Base-by-base conservation (phyloP, 2,888 invertebrate genomes). In the Drosophila incognita region DNA sequence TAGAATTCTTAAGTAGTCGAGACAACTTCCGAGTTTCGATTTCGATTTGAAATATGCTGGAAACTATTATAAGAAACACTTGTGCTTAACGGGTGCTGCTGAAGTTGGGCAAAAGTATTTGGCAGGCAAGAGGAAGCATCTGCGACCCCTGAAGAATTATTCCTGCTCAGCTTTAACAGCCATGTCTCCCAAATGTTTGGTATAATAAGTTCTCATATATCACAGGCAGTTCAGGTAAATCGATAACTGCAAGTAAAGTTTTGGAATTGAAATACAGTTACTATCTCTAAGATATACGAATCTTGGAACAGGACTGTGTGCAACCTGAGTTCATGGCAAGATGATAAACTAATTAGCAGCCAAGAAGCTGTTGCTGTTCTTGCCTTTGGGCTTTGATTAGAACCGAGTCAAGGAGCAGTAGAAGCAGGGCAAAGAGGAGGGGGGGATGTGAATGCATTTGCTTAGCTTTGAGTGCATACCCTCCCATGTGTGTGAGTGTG, bases 261-360 rank as follows among this genome's bases (percentile, higher is more conserved):
- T n/a, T n/a, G 4, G n/a, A n/a, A 40, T n/a, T 10, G 2, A 0
- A 40, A 13, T n/a, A 5, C 0, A 11, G 10, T 42, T 42, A 52
- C 21, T 15, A 21, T 21, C 15, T 33, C 52, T 4, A 5, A n/a
- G 8, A 1, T 8, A 2, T 0, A 8, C 5, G n/a, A 40, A 57
- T 15, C 57, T 42, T 40, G 57, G 21, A 57, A 57, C 29, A 7
- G 21, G 13, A 1, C 4, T 21, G 8, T 40, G n/a, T 65, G 56
- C 46, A 69, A 71, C 62, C 71, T 52, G 56, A 56, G 69, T 27
- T 36, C 54, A 42, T 69, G 76, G 65, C 79, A 72, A 42, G 67
- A 69, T 69, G 62, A 15, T 69, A 70, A 80, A 71, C 87, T 87
- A 86, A 83, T 83, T 87, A 83, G 83, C 75, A 83, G 70, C 63